Evolutionary conservation across 2,888 invertebrate genomes (phyloP), one percentile per base, ranked within the genome.

Genomic region (Augochlorella aurata): DNA sequence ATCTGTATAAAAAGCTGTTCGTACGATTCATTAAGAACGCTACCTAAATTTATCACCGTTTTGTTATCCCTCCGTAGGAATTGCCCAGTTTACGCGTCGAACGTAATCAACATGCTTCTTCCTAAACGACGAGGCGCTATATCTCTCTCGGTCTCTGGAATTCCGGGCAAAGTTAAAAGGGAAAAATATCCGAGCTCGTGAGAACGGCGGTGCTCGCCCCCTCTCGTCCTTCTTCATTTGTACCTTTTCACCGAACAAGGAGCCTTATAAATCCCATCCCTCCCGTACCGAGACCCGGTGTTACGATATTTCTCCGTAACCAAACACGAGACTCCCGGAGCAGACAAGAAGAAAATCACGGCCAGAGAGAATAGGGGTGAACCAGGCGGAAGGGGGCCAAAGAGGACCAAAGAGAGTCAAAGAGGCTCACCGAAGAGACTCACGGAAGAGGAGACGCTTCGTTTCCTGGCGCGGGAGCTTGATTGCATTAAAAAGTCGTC

Each of bases 401-500:
- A 65, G 38, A 38, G 38, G 69, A 16, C 12, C 79, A 49, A 73
- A 67, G 38, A 38, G 38, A 66, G n/a, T 10, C 79, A 49, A 73
- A 38, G 38, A 38, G 38, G 38, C 38, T 38, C 38, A 7, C 38
- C 5, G 67, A 82, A 77, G 68, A 54, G 79, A 49, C 44, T 54
- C 61, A 77, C 81, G 82, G 74, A 82, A 84, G 82, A 81, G 75
- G 84, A 77, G 84, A 82, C 79, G 85, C 86, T 90, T 90, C 63
- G 88, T 91, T 90, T 90, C 91, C 90, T 88, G 88, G 87, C 88
- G 85, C 87, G 80, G 82, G 83, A 75, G 84, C 77, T 90, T 89
- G 87, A 90, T 89, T 90, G 87, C 87, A 88, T 90, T 90, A 90
- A 90, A 90, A 90, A 86, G 84, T 89, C 90, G 85, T 89, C 90